A percentile compares a stretch with the other conserved stretches of the same genome.
These are phyloP conservation scores for Anagrus nilaparvatae DNA, from an alignment of 1,140 invertebrate species.

Conservation along the genomic window DNA sequence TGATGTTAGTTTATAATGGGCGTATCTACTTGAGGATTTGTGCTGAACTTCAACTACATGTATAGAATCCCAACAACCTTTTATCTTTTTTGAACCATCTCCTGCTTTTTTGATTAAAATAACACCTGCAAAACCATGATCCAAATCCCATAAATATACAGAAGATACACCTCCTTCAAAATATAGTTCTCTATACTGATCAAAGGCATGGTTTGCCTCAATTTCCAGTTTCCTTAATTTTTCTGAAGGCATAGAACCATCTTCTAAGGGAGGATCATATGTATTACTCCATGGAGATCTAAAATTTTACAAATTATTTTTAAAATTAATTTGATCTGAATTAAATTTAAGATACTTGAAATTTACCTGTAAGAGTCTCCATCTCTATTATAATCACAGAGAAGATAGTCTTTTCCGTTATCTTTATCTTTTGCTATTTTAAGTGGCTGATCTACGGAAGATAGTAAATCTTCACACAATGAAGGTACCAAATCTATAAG, in stretches of 20 bases:
- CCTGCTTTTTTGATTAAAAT: slow-evolving; percentile 98
- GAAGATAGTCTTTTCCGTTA: slow-evolving; percentile 90
- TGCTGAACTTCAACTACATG: slow-evolving; percentile 98
- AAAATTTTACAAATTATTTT: slow-evolving; percentile 17
- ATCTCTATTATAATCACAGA: slow-evolving; percentile 99
- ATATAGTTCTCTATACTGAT: slow-evolving; percentile 98
- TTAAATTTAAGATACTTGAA: not conserved
- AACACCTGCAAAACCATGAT: slow-evolving; percentile 97
- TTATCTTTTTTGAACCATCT: slow-evolving; percentile 94
- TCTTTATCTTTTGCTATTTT: slow-evolving; percentile 95
- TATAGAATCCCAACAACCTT: slow-evolving; percentile 99
- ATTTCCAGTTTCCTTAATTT: slow-evolving; percentile 90
- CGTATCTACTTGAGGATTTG: slow-evolving; percentile 84
- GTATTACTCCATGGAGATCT: slow-evolving; percentile 99
- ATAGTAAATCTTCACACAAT: slow-evolving; percentile 93
- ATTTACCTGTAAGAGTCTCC: slow-evolving; percentile 91
- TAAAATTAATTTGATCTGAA: not conserved
- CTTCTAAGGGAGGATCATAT: slow-evolving; percentile 95
- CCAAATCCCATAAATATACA: slow-evolving; percentile 98
- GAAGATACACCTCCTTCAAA: slow-evolving; percentile 99
- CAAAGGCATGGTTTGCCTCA: slow-evolving; percentile 96
- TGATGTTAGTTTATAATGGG: slow-evolving; percentile 98
- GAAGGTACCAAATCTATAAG: slow-evolving; percentile 92
- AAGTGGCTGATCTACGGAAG: slow-evolving; percentile 95
- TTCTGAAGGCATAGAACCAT: slow-evolving; percentile 97